Evolutionary conservation across 2,113 vertebrate genomes (phyloP), one percentile per base, ranked within the genome.

Genomic region (Mesembrinibis cayennensis): DNA sequence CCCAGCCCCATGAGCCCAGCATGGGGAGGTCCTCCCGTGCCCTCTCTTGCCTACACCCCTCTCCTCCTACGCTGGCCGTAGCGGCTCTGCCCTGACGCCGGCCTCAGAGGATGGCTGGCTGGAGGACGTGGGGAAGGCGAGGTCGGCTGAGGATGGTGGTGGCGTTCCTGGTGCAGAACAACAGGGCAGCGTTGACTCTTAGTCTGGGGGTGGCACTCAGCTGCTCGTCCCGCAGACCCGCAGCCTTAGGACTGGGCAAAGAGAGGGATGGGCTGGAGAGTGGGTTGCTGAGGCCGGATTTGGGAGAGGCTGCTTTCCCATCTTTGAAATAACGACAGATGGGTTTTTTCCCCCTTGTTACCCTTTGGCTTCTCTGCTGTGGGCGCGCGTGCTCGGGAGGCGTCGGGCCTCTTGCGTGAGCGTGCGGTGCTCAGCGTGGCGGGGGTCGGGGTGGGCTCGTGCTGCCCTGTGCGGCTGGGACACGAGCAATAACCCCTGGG

Each of bases 331-430:
- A 18, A 8, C 0, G 3, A 23, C 15, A 4, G 30, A 5, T 45
- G 40, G 16, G 3, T 4, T 65, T 23, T 63, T 10, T 6, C 22
- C 14, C 6, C 19, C 13, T 5, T 19, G 13, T 22, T 62, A 8
- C 16, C 32, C 38, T 66, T 13, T 29, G 58, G 22, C 52, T 13
- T 16, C 44, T 21, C 4, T 4, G 62, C 32, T 3, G 7, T 9
- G 67, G 30, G 32, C 16, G 2, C 15, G 18, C 0, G 4, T 13
- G 67, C 12, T 19, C 19, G 20, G 38, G 30, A 63, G 58, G 3
- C 4, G 12, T 6, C 1, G 55, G 3, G 15, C n/a, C 44, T 36
- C 45, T 38, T 4, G 5, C 1, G 4, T 12, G 22, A 27, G 44
- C 8, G 3, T 30, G 38, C 3, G 11, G 23, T 13, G 49, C 78